Evolutionary conservation across 2,888 invertebrate genomes (phyloP).

Genomic region (Eutolmus rufibarbis): DNA sequence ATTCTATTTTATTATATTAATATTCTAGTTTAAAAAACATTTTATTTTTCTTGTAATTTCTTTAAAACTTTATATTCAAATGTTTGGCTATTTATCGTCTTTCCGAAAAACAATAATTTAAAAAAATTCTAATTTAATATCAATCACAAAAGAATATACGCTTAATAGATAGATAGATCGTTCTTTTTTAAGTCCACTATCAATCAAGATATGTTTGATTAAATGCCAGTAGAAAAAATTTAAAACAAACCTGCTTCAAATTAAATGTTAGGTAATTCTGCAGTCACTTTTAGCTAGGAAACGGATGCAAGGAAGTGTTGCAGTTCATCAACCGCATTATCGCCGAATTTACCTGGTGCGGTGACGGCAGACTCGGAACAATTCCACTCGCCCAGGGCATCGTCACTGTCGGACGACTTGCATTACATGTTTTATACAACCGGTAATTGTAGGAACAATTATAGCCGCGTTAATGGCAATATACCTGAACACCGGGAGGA

Average conservation of each 20-base stretch:
- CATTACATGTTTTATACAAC: slow-evolving; percentile 7
- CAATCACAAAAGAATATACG: no score
- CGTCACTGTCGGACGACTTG: background rate
- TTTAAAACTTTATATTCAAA: no score
- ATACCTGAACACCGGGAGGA: background rate
- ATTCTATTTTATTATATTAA: no score
- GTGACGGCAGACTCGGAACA: background rate
- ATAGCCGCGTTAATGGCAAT: background rate
- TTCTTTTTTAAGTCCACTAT: no score
- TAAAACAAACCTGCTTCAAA: background rate
- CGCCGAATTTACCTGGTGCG: background rate
- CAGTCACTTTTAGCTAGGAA: background rate
- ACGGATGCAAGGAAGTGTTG: background rate
- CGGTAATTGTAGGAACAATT: background rate
- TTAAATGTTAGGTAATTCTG: background rate
- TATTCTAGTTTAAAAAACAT: no score
- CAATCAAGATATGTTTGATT: no score
- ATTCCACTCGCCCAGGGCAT: background rate
- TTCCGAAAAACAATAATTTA: no score
- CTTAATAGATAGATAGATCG: no score
- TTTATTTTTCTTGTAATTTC: no score
- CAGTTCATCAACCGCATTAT: slow-evolving; percentile 8
- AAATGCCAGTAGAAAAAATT: no score
- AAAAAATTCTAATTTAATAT: no score
- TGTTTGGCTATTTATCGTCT: no score